Conservation (phyloP, 1,140 invertebrate genomes). For the Pseudachorutes palmiensis region DNA sequence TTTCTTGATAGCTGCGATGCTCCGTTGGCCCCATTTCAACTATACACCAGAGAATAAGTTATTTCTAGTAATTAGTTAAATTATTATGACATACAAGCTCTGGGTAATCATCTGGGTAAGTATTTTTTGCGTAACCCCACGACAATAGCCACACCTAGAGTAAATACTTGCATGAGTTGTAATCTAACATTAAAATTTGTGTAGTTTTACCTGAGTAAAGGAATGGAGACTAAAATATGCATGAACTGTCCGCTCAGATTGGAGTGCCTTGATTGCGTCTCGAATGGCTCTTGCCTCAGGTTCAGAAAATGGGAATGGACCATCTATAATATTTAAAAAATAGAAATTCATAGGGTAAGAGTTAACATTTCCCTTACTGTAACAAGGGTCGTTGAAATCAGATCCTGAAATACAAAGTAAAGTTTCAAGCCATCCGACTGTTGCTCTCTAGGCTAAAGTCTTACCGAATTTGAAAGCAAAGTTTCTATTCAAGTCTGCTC, state of each 20-base stretch:
- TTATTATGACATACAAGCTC: too few species aligned
- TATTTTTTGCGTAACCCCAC: too few species aligned
- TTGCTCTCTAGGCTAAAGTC: background rate
- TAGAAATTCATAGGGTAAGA: background rate
- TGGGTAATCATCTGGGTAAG: too few species aligned
- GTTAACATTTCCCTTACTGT: background rate
- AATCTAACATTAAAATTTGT: too few species aligned
- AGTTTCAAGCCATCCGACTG: background rate
- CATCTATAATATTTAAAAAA: slow-evolving; percentile 42
- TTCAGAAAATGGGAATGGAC: slow-evolving; percentile 57
- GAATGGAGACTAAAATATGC: background rate
- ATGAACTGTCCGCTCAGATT: background rate
- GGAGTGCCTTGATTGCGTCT: slow-evolving; percentile 44
- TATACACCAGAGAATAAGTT: too few species aligned
- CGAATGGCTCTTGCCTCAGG: slow-evolving; percentile 56
- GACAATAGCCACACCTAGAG: too few species aligned
- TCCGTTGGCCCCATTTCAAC: too few species aligned
- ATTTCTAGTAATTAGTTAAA: too few species aligned
- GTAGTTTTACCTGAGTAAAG: background rate
- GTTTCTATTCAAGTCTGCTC: slow-evolving; percentile 67
- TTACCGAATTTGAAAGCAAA: slow-evolving; percentile 41
- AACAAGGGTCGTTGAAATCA: background rate
- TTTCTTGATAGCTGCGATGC: too few species aligned
- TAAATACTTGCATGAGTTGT: too few species aligned
- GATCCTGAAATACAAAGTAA: background rate